Evolutionary conservation across 1,140 invertebrate species (phyloP).

Genomic region (Chlorops oryzae): DNA sequence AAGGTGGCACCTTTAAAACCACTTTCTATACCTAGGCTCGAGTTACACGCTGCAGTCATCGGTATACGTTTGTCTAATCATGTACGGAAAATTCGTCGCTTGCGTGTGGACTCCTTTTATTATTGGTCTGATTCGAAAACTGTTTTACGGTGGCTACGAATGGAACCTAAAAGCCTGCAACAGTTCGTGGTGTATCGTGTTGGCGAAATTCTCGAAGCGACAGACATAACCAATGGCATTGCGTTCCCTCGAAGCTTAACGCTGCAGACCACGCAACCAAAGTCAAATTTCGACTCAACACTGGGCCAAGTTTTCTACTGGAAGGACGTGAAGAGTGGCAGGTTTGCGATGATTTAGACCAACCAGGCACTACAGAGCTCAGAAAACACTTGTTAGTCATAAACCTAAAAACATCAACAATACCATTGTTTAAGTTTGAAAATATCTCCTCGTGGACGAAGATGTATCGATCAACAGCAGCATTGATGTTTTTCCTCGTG

Average conservation of each 20-base stretch:
- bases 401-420: background rate
- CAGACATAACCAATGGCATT: background rate
- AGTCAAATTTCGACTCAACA: background rate
- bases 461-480: no score
- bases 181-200: no score
- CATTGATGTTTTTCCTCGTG: no score
- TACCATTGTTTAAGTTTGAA: no score
- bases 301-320: background rate
- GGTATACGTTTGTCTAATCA: no score
- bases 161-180: no score
- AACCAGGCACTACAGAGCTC: background rate
- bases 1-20: constrained; percentile 37
- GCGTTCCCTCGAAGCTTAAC: background rate
- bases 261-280: background rate
- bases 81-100: no score
- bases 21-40: constrained; percentile 41
- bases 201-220: no score
- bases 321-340: background rate
- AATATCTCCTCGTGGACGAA: no score
- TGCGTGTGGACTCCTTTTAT: no score
- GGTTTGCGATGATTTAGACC: background rate
- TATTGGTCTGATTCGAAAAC: no score
- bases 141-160: no score
- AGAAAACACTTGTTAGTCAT: background rate
- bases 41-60: constrained; percentile 43